Conservation (phyloP, 2,888 invertebrate genomes). For the Zaprionus lineosus region DNA sequence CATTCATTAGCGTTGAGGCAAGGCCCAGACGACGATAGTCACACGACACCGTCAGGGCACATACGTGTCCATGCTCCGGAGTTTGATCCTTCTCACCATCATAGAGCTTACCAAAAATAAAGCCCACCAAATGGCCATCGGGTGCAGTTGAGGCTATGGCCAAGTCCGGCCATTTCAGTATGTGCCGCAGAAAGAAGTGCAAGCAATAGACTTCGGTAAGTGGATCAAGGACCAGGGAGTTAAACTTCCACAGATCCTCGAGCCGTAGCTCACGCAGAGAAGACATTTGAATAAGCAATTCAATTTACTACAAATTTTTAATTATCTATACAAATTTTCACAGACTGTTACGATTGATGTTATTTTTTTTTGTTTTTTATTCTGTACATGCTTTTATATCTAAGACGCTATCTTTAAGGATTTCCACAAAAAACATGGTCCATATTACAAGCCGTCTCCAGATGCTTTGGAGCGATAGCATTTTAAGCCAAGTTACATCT, state of each 20-base stretch:
- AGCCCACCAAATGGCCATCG: slow-evolving; percentile 30
- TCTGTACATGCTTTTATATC: not conserved
- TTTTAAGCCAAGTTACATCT: no score
- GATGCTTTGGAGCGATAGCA: no score
- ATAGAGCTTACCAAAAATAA: slow-evolving; percentile 54
- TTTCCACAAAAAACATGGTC: no score
- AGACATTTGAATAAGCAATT: slow-evolving; percentile 35
- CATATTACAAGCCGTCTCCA: slow-evolving; percentile 1
- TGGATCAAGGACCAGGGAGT: slow-evolving; percentile 52
- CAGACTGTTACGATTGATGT: not conserved
- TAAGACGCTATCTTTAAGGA: no score
- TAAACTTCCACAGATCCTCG: slow-evolving; percentile 65
- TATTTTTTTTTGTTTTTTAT: not conserved
- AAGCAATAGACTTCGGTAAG: slow-evolving; percentile 55
- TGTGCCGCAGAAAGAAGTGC: slow-evolving; percentile 48
- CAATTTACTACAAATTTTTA: slow-evolving; percentile 29
- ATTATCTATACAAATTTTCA: not conserved
- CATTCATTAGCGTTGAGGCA: slow-evolving; percentile 51
- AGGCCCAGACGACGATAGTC: slow-evolving; percentile 57
- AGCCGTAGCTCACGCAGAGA: slow-evolving; percentile 43
- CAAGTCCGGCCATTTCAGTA: slow-evolving; percentile 50
- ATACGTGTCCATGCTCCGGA: slow-evolving; percentile 46
- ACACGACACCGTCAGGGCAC: slow-evolving; percentile 37
- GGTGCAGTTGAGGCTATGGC: slow-evolving; percentile 41
- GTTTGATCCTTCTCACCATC: not conserved